A percentile compares a stretch with the other conserved stretches of the same genome.
These are phyloP conservation scores for Drosophila atroscutellata DNA, from an alignment of 2,888 invertebrate species.

Conservation along the genomic window DNA sequence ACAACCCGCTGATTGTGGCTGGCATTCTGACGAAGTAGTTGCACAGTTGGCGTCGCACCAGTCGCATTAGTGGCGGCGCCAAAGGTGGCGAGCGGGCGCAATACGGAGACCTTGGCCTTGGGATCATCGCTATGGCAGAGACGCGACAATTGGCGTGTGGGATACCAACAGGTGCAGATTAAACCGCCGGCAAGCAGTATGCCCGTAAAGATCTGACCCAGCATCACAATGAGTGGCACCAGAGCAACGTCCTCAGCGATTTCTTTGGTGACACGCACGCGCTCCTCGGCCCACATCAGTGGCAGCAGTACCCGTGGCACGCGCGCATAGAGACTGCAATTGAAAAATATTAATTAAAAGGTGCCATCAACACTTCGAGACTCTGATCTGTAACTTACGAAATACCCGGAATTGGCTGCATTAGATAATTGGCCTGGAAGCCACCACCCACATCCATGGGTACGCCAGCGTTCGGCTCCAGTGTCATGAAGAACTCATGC, in stretches of 20 bases:
- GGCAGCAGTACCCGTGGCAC: constrained; percentile 88
- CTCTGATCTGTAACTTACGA: constrained; percentile 86
- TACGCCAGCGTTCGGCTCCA: constrained; percentile 92
- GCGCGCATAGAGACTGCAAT: constrained; percentile 64
- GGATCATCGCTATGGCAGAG: constrained; percentile 74
- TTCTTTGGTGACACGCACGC: constrained; percentile 87
- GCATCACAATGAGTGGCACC: constrained; percentile 86
- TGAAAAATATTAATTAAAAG: background rate
- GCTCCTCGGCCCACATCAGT: constrained; percentile 91
- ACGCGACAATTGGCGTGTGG: constrained; percentile 74
- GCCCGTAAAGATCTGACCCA: constrained; percentile 86
- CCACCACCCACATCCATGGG: constrained; percentile 91
- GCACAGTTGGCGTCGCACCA: constrained; percentile 13
- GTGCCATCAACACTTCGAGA: background rate
- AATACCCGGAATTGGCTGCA: constrained; percentile 88
- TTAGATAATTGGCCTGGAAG: constrained; percentile 91
- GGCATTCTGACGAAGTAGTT: constrained; percentile 32
- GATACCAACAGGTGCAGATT: constrained; percentile 83
- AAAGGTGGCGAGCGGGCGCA: constrained; percentile 67
- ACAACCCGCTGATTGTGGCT: constrained; percentile 63
- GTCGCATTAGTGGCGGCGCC: constrained; percentile 17
- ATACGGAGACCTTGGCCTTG: constrained; percentile 68
- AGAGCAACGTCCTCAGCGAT: constrained; percentile 86
- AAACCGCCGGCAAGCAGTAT: constrained; percentile 85
- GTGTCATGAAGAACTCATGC: constrained; percentile 91